These are phyloP conservation scores for Elaeidobius kamerunicus DNA, from an alignment of 2,888 invertebrate genomes.

Conservation along the genomic window DNA sequence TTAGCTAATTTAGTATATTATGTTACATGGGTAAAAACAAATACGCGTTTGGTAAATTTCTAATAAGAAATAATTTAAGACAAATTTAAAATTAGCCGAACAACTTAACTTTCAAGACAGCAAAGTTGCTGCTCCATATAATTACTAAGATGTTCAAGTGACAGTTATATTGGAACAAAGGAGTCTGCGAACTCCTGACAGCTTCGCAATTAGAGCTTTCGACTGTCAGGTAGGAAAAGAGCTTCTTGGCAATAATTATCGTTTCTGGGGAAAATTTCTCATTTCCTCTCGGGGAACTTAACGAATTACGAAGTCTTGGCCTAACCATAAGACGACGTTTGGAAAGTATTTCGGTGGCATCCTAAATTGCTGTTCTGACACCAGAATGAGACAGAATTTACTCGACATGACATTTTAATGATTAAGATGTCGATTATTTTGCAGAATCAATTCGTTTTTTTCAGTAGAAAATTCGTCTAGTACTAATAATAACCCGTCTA, in stretches of 20 bases:
- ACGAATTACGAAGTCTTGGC: constrained; percentile 16
- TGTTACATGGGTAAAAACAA: not conserved
- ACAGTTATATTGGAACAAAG: constrained; percentile 44
- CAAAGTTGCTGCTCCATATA: constrained; percentile 27
- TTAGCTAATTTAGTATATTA: too few relatives aligned
- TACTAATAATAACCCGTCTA: too few relatives aligned
- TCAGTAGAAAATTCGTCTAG: too few relatives aligned
- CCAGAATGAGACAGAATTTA: constrained; percentile 7
- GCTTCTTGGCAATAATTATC: constrained; percentile 27
- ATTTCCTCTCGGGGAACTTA: constrained; percentile 22
- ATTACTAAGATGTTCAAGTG: constrained; percentile 42
- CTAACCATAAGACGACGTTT: constrained; percentile 25
- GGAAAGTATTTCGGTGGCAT: constrained; percentile 19
- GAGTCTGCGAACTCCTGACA: constrained; percentile 39
- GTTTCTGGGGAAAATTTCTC: constrained; percentile 22
- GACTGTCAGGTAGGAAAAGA: constrained; percentile 30
- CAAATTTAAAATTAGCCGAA: constrained; percentile 25
- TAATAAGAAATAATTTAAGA: constrained; percentile 3
- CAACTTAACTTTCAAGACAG: constrained; percentile 27
- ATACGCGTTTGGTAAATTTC: not conserved
- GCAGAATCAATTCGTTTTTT: too few relatives aligned
- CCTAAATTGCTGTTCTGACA: constrained; percentile 15
- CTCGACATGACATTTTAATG: constrained; percentile 16
- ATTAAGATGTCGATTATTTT: too few relatives aligned
- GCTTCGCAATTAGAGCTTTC: constrained; percentile 43